A percentile compares a stretch with the other conserved stretches of the same genome.
Evolutionary conservation across 2,797 vertebrate species (phyloP).

Genomic region (Epinephelus awoara): DNA sequence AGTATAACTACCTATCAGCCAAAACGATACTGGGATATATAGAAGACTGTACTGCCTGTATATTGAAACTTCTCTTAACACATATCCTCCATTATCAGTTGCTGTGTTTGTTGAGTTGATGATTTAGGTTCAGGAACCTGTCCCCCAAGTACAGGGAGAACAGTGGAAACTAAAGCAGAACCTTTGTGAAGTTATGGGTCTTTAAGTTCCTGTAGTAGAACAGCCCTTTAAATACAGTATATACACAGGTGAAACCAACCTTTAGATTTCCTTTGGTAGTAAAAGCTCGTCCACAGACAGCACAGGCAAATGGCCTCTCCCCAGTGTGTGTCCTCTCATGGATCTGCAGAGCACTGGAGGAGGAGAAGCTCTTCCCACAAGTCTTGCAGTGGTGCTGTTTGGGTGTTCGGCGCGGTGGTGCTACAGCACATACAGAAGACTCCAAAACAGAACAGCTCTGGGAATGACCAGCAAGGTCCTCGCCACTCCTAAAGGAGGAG

Average conservation of each 20-base stretch:
- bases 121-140: too few species aligned
- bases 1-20: too few species aligned
- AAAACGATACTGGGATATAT: too few species aligned
- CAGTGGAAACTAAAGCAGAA: too few species aligned
- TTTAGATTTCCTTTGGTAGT: constrained; percentile 94
- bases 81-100: too few species aligned
- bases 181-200: too few species aligned
- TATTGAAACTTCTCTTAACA: too few species aligned
- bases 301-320: constrained; percentile 92
- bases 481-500: constrained; percentile 83
- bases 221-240: too few species aligned
- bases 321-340: constrained; percentile 92
- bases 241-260: constrained; percentile 74
- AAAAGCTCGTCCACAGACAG: constrained; percentile 92
- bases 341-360: constrained; percentile 92
- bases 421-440: constrained; percentile 75
- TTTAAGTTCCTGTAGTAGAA: too few species aligned
- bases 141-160: too few species aligned
- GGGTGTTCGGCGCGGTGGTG: constrained; percentile 86
- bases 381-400: constrained; percentile 92
- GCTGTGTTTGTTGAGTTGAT: too few species aligned
- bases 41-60: too few species aligned
- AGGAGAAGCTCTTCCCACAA: constrained; percentile 92
- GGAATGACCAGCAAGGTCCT: constrained; percentile 10
- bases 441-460: constrained; percentile 57